phyloP scores from a whole-genome alignment of 2,797 vertebrate species.

The Mormyrops boulengeri region DNA sequence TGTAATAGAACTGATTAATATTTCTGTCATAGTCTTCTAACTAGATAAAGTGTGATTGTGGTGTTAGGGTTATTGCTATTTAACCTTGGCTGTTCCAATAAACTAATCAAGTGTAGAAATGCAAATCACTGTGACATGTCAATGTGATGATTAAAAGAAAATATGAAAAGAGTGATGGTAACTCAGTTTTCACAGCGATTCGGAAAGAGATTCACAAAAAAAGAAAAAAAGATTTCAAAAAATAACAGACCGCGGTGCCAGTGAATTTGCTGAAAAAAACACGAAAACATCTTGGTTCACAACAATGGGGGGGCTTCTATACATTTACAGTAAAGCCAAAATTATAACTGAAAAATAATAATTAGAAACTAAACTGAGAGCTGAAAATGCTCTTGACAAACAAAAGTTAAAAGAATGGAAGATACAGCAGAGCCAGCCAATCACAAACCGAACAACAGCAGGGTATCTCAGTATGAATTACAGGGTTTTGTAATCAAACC shows the following conservation, averaged over 20 bases:
- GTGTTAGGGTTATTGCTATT: too few species aligned
- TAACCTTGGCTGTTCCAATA: not conserved
- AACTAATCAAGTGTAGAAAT: not conserved
- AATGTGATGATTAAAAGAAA: not conserved
- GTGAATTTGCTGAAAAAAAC: not conserved
- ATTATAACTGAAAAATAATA: not conserved
- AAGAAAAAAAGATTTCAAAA: not conserved
- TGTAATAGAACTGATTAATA: not conserved
- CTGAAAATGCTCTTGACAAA: not conserved
- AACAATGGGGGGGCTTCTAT: not conserved
- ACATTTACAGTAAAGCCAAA: not conserved
- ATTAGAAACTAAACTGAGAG: not conserved
- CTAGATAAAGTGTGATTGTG: not conserved
- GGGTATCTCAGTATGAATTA: constrained; percentile 19
- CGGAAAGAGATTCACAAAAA: not conserved
- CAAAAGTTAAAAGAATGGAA: not conserved
- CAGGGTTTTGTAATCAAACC: constrained; percentile 30
- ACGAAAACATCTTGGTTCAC: not conserved
- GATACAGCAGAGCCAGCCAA: constrained; percentile 15
- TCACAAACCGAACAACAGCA: not conserved
- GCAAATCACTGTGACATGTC: not conserved
- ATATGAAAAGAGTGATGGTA: not conserved
- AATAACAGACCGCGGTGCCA: not conserved
- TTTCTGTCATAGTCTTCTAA: not conserved
- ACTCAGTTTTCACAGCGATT: not conserved